These are phyloP conservation scores for Kradibia gibbosae DNA, from an alignment of 1,140 invertebrate genomes.

Conservation along the genomic window DNA sequence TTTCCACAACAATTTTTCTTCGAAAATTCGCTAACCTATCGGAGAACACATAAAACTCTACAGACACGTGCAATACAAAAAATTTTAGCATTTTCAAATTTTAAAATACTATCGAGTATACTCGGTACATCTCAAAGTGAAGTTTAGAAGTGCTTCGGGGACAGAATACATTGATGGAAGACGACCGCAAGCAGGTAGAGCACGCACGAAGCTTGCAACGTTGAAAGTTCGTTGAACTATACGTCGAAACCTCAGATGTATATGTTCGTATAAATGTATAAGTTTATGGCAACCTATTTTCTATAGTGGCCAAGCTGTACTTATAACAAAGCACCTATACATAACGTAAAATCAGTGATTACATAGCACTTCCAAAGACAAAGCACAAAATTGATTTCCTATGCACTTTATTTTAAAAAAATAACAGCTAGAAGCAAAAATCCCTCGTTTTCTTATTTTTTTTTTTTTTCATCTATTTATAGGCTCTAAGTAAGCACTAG, in stretches of 20 bases:
- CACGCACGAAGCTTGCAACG: background rate
- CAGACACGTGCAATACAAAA: background rate
- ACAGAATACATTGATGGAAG: background rate
- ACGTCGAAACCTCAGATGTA: background rate
- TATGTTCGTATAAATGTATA: background rate
- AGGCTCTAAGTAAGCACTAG: background rate
- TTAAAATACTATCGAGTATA: background rate
- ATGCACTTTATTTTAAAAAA: conserved; percentile 9
- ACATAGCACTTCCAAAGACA: background rate
- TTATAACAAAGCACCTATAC: background rate
- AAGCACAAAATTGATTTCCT: background rate
- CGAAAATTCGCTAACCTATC: too few species aligned
- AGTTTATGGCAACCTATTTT: background rate
- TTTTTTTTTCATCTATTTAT: background rate
- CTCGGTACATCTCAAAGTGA: conserved; percentile 6
- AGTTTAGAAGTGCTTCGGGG: conserved; percentile 6
- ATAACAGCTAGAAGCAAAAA: background rate
- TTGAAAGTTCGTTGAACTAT: background rate
- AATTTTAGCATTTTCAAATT: background rate
- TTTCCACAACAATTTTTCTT: too few species aligned
- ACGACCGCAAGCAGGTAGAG: background rate
- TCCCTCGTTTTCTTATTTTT: background rate
- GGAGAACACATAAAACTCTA: too few species aligned
- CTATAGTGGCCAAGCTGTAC: background rate
- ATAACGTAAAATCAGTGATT: conserved; percentile 5